These are phyloP conservation scores for Pristionchus pacificus DNA, from an alignment of 1,140 invertebrate genomes.

Conservation along the genomic window DNA sequence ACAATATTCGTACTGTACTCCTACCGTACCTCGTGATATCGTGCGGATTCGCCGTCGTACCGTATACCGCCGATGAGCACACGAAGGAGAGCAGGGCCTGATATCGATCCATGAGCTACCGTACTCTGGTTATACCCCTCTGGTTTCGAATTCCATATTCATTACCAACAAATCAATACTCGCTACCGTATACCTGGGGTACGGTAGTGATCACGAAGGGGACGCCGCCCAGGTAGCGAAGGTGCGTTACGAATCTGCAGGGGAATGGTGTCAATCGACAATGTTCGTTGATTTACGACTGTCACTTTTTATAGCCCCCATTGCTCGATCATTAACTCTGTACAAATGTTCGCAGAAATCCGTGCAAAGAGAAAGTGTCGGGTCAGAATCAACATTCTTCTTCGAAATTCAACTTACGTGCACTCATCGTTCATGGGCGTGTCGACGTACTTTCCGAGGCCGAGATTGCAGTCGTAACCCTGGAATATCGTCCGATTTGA, in stretches of 20 bases:
- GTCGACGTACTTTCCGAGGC: slow-evolving; percentile 58
- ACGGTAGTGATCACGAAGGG: slow-evolving; percentile 62
- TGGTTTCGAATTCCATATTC: no score
- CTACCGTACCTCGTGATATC: slow-evolving; percentile 18
- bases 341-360: no score
- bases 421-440: slow-evolving; percentile 55
- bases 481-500: no score
- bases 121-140: no score
- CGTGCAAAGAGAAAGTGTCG: no score
- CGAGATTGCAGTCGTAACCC: slow-evolving; percentile 61
- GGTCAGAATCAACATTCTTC: no score
- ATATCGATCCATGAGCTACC: not conserved
- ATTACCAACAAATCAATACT: no score
- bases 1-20: no score
- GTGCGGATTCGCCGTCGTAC: slow-evolving; percentile 50
- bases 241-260: not conserved
- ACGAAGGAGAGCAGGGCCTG: slow-evolving; percentile 47
- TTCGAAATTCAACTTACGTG: slow-evolving; percentile 57
- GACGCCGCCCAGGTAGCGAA: slow-evolving; percentile 55
- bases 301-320: no score
- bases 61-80: slow-evolving; percentile 56
- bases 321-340: no score
- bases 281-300: slow-evolving; percentile 16
- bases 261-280: not conserved
- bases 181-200: no score